phyloP scores from a whole-genome alignment of 2,888 invertebrate genomes.

The Hirtodrosophila cameraria region DNA sequence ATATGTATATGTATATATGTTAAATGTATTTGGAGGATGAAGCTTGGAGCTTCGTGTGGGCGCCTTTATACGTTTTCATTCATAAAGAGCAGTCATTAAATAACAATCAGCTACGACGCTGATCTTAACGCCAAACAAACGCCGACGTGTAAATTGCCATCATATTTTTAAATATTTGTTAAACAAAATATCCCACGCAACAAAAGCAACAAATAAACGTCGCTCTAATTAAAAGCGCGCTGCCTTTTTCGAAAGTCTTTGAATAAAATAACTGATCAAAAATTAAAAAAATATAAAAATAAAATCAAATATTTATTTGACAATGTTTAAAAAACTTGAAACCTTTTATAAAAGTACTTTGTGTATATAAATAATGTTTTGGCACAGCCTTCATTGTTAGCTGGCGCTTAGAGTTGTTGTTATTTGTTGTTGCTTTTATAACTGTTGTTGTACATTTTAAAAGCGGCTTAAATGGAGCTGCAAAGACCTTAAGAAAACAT shows the following conservation, averaged over 20 bases:
- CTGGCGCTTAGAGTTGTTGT: conserved; percentile 49
- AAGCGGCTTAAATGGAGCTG: conserved; percentile 62
- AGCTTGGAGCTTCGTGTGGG: conserved; percentile 60
- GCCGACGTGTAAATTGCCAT: conserved; percentile 71
- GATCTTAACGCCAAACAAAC: conserved; percentile 71
- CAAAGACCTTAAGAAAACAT: conserved; percentile 69
- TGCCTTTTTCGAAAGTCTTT: conserved; percentile 55
- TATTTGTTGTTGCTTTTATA: conserved; percentile 34
- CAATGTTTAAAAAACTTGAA: conserved; percentile 6
- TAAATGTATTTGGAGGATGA: conserved; percentile 23
- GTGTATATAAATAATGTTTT: conserved; percentile 22
- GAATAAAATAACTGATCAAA: conserved; percentile 4
- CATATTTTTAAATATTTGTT: conserved; percentile 60
- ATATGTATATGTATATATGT: background rate
- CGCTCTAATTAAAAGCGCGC: conserved; percentile 70
- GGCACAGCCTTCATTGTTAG: conserved; percentile 49
- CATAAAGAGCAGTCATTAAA: conserved; percentile 74
- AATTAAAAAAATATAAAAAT: conserved; percentile 13
- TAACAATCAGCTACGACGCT: conserved; percentile 72
- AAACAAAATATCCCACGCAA: conserved; percentile 46
- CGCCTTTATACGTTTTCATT: conserved; percentile 60
- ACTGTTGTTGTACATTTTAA: conserved; percentile 48
- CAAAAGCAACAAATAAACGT: conserved; percentile 14
- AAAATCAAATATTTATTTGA: conserved; percentile 37
- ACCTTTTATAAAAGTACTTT: conserved; percentile 1